Evolutionary conservation across 2,888 invertebrate genomes (phyloP), one percentile per base, ranked within the genome.

Genomic region (Cryptus viduatorius): DNA sequence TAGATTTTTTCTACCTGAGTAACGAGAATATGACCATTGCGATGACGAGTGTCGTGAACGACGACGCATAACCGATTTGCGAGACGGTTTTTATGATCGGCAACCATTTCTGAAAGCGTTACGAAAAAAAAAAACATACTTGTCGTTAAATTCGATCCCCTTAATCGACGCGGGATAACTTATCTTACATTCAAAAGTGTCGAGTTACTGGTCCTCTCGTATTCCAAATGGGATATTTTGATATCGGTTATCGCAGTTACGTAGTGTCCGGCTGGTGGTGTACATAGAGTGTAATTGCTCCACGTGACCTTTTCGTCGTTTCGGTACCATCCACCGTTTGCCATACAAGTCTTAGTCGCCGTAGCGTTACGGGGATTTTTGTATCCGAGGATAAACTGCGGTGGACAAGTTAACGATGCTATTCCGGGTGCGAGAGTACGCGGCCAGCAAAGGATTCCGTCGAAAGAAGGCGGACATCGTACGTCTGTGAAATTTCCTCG

Each of bases 371-470:
- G 42, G 50, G 79, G 79, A 65, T 81, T 82, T 8, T 68, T 73
- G 71, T 84, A 86, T n/a, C 87, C 87, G 2, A 89, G 76, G 14
- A 88, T 83, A 2, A 77, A 86, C 14, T 82, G 75, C 0, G 88
- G 83, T 1, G 95, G 95, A 88, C 95, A 95, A 0, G 93, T 91
- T 64, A 94, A 93, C 10, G 87, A 89, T 0, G 93, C 93, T 4
- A 93, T 88, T n/a, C 88, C 86, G 3, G 94, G 94, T 10, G 94
- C 94, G 67, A 90, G 87, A 0, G 95, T 94, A 37, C 91, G 90
- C 0, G 94, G 93, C 95, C 95, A 95, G 87, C 95, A 95, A 56
- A 94, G 90, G 67, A 94, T 90, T 0, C 94, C 94, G 87, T 95
- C 95, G 91, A 95, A 95, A n/a, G 94, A 88, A 7, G 93, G 89